Percentiles rank a stretch among this genome's conserved stretches.
Evolutionary conservation across 2,113 vertebrate genomes (phyloP).

Genomic region (Spilogale gracilis): DNA sequence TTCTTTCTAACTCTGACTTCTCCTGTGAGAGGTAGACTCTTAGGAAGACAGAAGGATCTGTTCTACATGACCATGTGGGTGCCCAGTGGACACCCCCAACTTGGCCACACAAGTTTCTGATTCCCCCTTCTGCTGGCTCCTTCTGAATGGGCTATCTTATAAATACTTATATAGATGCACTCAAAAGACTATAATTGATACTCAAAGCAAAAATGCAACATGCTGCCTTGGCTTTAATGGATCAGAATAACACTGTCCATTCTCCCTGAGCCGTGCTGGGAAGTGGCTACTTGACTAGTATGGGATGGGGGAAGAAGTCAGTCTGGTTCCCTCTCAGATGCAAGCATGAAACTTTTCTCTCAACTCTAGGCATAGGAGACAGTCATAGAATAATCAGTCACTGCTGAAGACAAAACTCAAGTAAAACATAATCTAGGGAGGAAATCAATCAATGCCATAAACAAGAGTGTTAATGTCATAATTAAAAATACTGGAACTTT

Average conservation of each 20-base stretch:
- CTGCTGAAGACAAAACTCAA: background rate
- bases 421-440: background rate
- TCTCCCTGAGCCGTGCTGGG: background rate
- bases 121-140: background rate
- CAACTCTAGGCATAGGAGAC: background rate
- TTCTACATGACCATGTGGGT: background rate
- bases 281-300: background rate
- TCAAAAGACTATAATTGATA: background rate
- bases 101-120: background rate
- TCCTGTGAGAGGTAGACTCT: background rate
- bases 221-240: background rate
- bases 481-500: background rate
- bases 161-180: background rate
- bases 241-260: accelerated
- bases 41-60: background rate
- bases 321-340: background rate
- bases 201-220: background rate
- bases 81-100: background rate
- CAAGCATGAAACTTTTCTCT: background rate
- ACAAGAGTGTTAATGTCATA: background rate
- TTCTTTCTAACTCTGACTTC: background rate
- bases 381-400: background rate
- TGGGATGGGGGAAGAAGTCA: background rate
- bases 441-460: background rate
- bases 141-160: background rate